Evolutionary conservation across 23 tunicate genomes (phyloP).

Genomic region (Styela plicata): DNA sequence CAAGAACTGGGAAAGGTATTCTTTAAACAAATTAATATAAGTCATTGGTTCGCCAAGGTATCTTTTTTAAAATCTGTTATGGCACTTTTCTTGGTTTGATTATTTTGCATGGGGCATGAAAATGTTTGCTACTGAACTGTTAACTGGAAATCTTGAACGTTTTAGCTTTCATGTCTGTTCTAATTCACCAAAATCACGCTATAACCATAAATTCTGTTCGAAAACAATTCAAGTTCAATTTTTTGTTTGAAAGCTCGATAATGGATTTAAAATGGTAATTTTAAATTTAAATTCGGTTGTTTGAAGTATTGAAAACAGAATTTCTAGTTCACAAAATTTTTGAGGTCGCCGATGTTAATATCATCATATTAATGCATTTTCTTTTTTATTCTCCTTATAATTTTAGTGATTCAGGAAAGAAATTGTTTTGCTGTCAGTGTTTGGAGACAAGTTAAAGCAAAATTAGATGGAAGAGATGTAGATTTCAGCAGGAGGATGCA

Average conservation of each 20-base stretch:
- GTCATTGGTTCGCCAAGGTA: not conserved
- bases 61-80: not conserved
- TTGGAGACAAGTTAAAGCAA: slow-evolving; percentile 86
- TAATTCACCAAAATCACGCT: too few relatives aligned
- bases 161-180: too few relatives aligned
- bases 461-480: slow-evolving; percentile 89
- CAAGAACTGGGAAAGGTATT: slow-evolving; percentile 90
- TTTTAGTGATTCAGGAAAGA: slow-evolving; percentile 88
- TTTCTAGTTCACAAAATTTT: too few relatives aligned
- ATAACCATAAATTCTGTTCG: too few relatives aligned
- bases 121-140: too few relatives aligned
- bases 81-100: not conserved
- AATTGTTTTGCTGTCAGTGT: slow-evolving; percentile 79
- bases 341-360: too few relatives aligned
- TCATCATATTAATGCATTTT: not conserved
- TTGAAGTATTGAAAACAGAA: too few relatives aligned
- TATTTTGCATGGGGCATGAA: not conserved
- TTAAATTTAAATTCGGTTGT: too few relatives aligned
- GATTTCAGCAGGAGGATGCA: slow-evolving; percentile 65
- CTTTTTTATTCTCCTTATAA: slow-evolving; percentile 15
- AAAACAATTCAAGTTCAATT: too few relatives aligned
- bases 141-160: too few relatives aligned
- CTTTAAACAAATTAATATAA: not conserved
- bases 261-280: too few relatives aligned
- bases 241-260: too few relatives aligned